These are phyloP conservation scores for Euglossa dilemma DNA, from an alignment of 1,140 invertebrate genomes.

Conservation along the genomic window DNA sequence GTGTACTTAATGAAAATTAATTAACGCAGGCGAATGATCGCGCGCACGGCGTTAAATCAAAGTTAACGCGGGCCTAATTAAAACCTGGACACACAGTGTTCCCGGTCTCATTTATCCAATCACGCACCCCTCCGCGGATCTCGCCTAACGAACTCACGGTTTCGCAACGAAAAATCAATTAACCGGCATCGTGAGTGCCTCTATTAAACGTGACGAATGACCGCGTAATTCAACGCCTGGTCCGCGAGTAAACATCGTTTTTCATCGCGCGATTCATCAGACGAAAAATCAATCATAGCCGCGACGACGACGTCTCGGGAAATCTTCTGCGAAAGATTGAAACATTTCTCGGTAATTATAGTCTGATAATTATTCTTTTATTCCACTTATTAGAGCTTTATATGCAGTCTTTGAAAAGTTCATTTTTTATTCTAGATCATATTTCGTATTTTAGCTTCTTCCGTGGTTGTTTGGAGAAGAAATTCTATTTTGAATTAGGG, in stretches of 20 bases:
- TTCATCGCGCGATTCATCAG: background rate
- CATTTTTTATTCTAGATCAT: too few species aligned
- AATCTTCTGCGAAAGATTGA: background rate
- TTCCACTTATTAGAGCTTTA: too few species aligned
- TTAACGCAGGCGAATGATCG: background rate
- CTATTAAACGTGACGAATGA: background rate
- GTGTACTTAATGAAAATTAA: background rate
- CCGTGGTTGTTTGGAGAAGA: too few species aligned
- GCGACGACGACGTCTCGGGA: background rate
- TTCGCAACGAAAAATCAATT: conserved; percentile 16
- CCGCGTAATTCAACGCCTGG: background rate
- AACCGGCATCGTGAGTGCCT: background rate
- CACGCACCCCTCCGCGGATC: background rate
- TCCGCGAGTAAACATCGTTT: too few species aligned
- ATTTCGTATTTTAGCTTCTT: too few species aligned
- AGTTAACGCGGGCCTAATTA: background rate
- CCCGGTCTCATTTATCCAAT: background rate
- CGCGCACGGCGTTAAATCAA: background rate
- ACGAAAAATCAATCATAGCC: background rate
- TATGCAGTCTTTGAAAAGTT: too few species aligned
- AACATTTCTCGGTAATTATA: background rate
- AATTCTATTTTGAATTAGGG: too few species aligned
- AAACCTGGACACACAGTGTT: background rate
- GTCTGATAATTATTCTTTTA: too few species aligned
- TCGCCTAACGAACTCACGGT: background rate